These are phyloP conservation scores for Plectrocnemia conspersa DNA, from an alignment of 1,140 invertebrate species.

Conservation along the genomic window DNA sequence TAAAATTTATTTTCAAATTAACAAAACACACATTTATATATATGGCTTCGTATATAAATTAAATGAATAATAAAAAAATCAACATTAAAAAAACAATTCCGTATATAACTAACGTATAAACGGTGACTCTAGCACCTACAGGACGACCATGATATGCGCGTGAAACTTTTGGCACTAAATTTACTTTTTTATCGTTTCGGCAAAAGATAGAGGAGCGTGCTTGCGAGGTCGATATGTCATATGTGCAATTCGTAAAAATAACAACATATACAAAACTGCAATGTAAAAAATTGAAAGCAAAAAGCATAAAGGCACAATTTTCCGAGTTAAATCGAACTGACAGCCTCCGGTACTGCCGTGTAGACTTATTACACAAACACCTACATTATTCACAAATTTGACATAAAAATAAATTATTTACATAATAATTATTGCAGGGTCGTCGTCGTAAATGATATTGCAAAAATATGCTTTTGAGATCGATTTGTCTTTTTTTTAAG, in stretches of 20 bases:
- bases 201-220: no score
- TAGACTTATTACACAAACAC: constrained; percentile 1
- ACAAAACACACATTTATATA: constrained; percentile 24
- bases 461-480: neutral
- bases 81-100: constrained; percentile 9
- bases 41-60: constrained; percentile 26
- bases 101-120: constrained; percentile 10
- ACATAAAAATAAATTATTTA: neutral
- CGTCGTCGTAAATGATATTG: neutral
- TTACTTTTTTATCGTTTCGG: no score
- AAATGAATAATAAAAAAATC: constrained; percentile 16
- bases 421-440: constrained; percentile 3
- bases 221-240: neutral
- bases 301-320: constrained; percentile 36
- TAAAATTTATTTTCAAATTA: neutral
- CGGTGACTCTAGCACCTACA: constrained; percentile 6
- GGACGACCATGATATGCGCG: constrained; percentile 19
- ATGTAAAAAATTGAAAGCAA: constrained; percentile 29
- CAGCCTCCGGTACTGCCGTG: constrained; percentile 21
- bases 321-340: constrained; percentile 25
- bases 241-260: neutral
- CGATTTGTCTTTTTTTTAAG: no score
- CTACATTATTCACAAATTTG: constrained; percentile 5
- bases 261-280: neutral
- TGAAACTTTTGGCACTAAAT: constrained; percentile 26